Percentiles rank a stretch among this genome's conserved stretches.
phyloP scores from a whole-genome alignment of 1,140 invertebrate species.

The Nomia melanderi region DNA sequence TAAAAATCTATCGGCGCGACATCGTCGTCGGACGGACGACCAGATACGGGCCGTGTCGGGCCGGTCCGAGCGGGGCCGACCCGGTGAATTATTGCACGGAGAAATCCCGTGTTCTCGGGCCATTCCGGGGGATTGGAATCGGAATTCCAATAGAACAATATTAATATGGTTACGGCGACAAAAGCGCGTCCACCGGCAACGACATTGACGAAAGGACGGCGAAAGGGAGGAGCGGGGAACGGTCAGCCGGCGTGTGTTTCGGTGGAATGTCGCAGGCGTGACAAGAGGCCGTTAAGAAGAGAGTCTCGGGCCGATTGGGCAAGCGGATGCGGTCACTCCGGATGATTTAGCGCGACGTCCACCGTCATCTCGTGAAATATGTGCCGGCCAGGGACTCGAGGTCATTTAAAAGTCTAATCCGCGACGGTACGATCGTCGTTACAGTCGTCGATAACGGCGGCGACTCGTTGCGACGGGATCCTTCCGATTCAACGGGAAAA shows the following conservation, averaged over 20 bases:
- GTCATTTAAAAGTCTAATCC: constrained; percentile 73
- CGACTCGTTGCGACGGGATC: not conserved
- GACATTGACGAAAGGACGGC: constrained; percentile 25
- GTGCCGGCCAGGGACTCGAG: constrained; percentile 44
- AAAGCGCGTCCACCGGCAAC: constrained; percentile 37
- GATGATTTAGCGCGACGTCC: constrained; percentile 70
- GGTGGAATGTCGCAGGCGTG: constrained; percentile 71
- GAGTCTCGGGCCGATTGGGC: constrained; percentile 65
- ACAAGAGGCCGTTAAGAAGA: constrained; percentile 68
- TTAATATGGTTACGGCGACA: constrained; percentile 51
- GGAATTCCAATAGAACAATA: constrained; percentile 64
- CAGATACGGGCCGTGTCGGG: not conserved
- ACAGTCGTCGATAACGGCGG: constrained; percentile 64
- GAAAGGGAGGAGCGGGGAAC: not conserved
- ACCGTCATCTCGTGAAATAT: constrained; percentile 68
- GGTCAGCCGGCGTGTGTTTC: constrained; percentile 49
- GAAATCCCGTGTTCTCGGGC: constrained; percentile 32
- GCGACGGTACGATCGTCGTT: constrained; percentile 57
- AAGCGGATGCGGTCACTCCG: constrained; percentile 74
- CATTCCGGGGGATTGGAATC: constrained; percentile 43
- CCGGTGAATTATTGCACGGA: constrained; percentile 52
- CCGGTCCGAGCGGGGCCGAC: not conserved
- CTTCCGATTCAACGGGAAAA: not conserved
- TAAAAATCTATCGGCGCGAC: constrained; percentile 22
- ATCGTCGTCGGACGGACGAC: not conserved